These are phyloP conservation scores for Crocidura indochinensis DNA, from an alignment of 2,797 vertebrate species.

Conservation along the genomic window DNA sequence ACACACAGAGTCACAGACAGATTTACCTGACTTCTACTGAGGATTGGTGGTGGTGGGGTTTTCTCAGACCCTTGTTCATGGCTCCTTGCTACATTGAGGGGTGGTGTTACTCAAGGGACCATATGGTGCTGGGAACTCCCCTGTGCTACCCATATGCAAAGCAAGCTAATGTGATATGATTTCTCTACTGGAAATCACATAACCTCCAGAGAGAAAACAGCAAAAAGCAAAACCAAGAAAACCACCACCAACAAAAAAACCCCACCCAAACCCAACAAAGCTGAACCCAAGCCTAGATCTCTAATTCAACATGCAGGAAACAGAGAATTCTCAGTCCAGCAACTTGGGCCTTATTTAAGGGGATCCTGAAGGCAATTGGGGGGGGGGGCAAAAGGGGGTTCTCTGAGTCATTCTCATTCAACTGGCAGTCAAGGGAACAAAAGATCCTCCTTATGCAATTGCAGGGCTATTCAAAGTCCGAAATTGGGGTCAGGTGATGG, in stretches of 20 bases:
- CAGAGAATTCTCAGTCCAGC: not conserved
- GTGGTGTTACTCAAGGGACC: too few relatives aligned
- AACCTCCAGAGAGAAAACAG: too few relatives aligned
- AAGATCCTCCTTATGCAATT: constrained; percentile 72
- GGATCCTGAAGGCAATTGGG: not conserved
- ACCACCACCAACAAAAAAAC: not conserved
- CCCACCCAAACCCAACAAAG: not conserved
- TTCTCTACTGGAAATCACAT: too few relatives aligned
- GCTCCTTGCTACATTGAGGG: too few relatives aligned
- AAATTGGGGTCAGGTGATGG: constrained; percentile 67
- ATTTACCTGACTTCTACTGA: too few relatives aligned
- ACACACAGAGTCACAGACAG: too few relatives aligned
- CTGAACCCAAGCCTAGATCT: not conserved
- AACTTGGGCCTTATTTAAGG: not conserved
- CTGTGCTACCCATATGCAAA: too few relatives aligned
- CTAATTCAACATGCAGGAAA: too few relatives aligned
- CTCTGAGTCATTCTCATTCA: constrained; percentile 39
- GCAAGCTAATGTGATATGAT: too few relatives aligned
- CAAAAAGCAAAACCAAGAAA: not conserved
- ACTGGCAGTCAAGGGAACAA: constrained; percentile 57
- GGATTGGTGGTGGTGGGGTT: too few relatives aligned
- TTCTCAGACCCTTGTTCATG: too few relatives aligned
- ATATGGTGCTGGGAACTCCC: too few relatives aligned
- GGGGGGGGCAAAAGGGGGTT: not conserved
- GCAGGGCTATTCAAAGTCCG: constrained; percentile 35